Base-by-base conservation (phyloP, 2,888 invertebrate genomes). In the Eutolmus rufibarbis region DNA sequence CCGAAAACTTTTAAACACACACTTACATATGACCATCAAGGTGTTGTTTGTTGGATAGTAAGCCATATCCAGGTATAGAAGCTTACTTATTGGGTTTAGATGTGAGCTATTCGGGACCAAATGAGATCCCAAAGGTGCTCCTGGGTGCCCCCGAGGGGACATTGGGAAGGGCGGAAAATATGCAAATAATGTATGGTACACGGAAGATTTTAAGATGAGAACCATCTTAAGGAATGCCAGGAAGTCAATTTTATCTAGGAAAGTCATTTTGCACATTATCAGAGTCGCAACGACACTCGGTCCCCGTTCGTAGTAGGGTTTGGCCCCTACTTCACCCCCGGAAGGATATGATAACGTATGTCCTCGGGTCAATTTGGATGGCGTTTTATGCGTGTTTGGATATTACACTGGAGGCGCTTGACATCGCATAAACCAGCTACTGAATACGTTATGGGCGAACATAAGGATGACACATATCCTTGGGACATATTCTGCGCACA, bases 341-440 rank as follows among this genome's bases (percentile, higher is more conserved):
- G 87, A 34, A 76, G 76, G 81, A 87, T 88, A 88, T 88, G 88
- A 85, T 87, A 88, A 88, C 87, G 40, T 88, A 87, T 88, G 87
- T 81, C 88, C 87, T 51, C 74, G 81, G 88, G 88, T 88, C 87
- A 88, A 87, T 87, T 86, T 87, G 57, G 86, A 87, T 88, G 84
- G 87, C 87, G 81, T 78, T 87, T 87, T 88, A 88, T 87, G 88
- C 87, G 87, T 88, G 88, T 87, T 88, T 86, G 82, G 88, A 88
- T 88, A 87, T 87, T 87, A 87, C 86, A 87, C 86, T 87, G 46
- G 74, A 86, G 88, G 74, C 87, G 86, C 88, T 88, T 88, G 88
- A 88, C 88, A 88, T 88, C 86, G 37, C 74, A 87, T 88, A 88
- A 88, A 88, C 76, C 88, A 87, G 86, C 86, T 84, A 88, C 88